Conservation (phyloP, 2,113 vertebrate genomes). For the Sigmodon hispidus region DNA sequence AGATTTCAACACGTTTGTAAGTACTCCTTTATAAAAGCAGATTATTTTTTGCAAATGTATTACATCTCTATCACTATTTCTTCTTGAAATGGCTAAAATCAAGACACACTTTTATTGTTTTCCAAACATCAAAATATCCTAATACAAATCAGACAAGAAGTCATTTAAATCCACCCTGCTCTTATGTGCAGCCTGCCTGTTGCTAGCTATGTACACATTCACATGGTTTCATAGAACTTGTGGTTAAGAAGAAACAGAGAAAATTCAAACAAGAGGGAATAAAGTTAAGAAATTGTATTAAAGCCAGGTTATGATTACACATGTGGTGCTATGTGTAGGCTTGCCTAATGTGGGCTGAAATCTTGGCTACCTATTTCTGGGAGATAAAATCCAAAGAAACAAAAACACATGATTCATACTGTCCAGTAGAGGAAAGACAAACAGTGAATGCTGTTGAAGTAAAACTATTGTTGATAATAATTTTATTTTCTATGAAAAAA, state of each 20-base stretch:
- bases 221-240: not conserved
- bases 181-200: not conserved
- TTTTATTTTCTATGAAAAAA: not conserved
- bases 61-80: not conserved
- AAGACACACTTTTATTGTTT: not conserved
- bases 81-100: not conserved
- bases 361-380: conserved; percentile 5
- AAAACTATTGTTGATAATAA: not conserved
- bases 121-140: conserved; percentile 4
- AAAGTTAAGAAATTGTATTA: not conserved
- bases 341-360: conserved; percentile 53
- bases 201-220: not conserved
- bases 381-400: conserved; percentile 60
- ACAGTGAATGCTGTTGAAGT: not conserved
- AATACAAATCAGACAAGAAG: conserved; percentile 22
- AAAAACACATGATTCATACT: conserved; percentile 63
- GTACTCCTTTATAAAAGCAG: not conserved
- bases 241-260: not conserved
- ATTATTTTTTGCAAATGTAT: conserved; percentile 16
- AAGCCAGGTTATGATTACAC: conserved; percentile 5
- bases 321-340: conserved; percentile 5
- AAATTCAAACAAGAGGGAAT: conserved; percentile 45
- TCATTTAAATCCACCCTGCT: not conserved
- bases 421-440: conserved; percentile 29
- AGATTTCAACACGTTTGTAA: not conserved